Evolutionary conservation across 92 coral and sea anemone genomes (phyloP), one percentile per base, ranked within the genome.

Genomic region (Muricea muricata): DNA sequence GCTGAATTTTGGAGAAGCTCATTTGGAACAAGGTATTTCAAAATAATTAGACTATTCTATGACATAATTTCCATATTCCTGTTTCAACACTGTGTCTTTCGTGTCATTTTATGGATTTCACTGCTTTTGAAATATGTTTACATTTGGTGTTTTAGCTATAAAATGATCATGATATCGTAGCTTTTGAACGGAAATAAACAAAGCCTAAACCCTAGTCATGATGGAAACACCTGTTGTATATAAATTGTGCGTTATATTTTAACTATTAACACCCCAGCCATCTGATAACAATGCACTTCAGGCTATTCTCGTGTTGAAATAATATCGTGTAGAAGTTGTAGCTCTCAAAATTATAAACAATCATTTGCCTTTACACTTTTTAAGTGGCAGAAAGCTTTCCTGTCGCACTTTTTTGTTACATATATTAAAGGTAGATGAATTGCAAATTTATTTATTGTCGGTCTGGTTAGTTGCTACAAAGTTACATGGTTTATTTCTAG

Each of bases 1-100:
- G 96, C 94, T 30, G 99, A 97, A 17, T 97, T 97, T 78, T 97
- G 99, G 99, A 94, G 90, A 92, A 92, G 89, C 90, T 88, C 93
- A 8, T 97, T 97, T 58, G 98, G 99, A 17, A 88, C 89, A 33
- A 93, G 94, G 99, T 97, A 82, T 11, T 52, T 69, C 52, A 55
- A 25, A 18, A 35, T 33, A 10, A 56, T 15, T 15, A 9, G 33
- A 31, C 29, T 24, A 6, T 25, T 28, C 23, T 45, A 13, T 84
- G 82, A 32, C 61, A 63, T 58, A 50, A 57, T 68, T 26, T 63
- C 39, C 34, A 63, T 63, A 57, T 57, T 57, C 21, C 7, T 52
- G 1, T 60, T 60, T 63, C 70, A 63, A 32, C 70, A 25, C 70
- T 3, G 9, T 57, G 70, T 29, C 70, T 63, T 32, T 25, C 37